Evolutionary conservation across 2,797 vertebrate genomes (phyloP), one percentile per base, ranked within the genome.

Genomic region (Nothura maculosa): DNA sequence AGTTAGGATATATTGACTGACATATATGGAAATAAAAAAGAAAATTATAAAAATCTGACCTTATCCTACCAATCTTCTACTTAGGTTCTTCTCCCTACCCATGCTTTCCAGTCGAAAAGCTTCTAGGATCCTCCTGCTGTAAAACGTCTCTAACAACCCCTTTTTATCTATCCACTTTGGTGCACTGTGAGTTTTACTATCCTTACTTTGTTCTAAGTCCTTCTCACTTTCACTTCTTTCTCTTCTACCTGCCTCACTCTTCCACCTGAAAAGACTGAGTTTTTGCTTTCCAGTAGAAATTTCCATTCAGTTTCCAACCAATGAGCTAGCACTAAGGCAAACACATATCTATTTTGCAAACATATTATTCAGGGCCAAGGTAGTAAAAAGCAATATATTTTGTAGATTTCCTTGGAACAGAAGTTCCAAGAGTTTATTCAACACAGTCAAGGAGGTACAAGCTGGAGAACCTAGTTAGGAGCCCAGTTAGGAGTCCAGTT

Each of bases 131-230:
- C 73, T 73, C 16, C 42, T 2, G 1, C 5, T 82, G 38, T 79
- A 74, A 7, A n/a, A 69, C 68, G 9, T 70, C 10, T 6, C 68
- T 11, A 57, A 15, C 12, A 60, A 70, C 77, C 67, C 67, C 14
- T 34, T 21, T 6, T 64, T n/a, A 9, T 57, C 19, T 50, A 19
- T 54, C 20, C 54, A 2, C 0, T 0, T 27, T 28, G 4, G 6
- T n/a, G 4, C 28, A 36, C 3, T 40, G 8, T 19, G 17, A 4
- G 3, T 82, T 77, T 81, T 25, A 55, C 3, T 7, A 12, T 17
- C 10, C 42, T 66, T 63, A 47, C 48, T 48, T 0, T n/a, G 6
- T 11, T 38, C 36, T 19, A 78, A 85, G 5, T 76, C 16, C 5
- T 58, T 45, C 4, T 10, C 4, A 15, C 3, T 80, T 82, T 30